These are phyloP conservation scores for Metaphire vulgaris DNA, from an alignment of 1,140 invertebrate species.

Conservation along the genomic window DNA sequence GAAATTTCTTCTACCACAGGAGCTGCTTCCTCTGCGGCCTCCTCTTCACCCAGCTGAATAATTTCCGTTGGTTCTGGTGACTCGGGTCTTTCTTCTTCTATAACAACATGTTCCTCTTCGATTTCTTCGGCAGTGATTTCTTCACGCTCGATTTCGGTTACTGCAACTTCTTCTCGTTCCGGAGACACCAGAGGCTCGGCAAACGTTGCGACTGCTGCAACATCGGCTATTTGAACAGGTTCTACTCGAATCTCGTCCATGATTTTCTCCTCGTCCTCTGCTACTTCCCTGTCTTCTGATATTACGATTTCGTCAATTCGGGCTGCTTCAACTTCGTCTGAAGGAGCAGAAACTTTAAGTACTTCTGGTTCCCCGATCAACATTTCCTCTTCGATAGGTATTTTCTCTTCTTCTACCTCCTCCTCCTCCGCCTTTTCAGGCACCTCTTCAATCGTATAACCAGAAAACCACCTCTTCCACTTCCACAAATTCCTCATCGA, in stretches of 20 bases:
- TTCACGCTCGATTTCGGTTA: neutral
- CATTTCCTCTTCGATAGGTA: neutral
- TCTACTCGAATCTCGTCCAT: neutral
- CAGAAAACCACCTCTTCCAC: neutral
- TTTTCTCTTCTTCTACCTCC: neutral
- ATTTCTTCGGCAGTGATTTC: neutral
- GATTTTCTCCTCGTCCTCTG: neutral
- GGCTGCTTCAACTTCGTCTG: neutral
- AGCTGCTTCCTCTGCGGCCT: no score
- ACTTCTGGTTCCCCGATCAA: neutral
- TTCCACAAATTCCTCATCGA: neutral
- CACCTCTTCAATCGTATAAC: constrained; percentile 1
- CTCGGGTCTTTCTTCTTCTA: neutral
- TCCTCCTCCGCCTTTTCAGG: neutral
- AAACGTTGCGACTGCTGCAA: neutral
- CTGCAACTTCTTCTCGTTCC: no score
- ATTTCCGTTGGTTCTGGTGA: neutral
- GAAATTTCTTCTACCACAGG: neutral
- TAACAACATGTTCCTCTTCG: neutral
- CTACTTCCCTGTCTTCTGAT: neutral
- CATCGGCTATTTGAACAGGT: neutral
- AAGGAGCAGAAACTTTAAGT: neutral
- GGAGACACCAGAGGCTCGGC: neutral
- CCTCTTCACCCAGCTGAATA: no score
- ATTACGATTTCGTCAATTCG: neutral